Base-by-base conservation (phyloP, 2,888 invertebrate genomes). In the Chrysomela aeneicollis region DNA sequence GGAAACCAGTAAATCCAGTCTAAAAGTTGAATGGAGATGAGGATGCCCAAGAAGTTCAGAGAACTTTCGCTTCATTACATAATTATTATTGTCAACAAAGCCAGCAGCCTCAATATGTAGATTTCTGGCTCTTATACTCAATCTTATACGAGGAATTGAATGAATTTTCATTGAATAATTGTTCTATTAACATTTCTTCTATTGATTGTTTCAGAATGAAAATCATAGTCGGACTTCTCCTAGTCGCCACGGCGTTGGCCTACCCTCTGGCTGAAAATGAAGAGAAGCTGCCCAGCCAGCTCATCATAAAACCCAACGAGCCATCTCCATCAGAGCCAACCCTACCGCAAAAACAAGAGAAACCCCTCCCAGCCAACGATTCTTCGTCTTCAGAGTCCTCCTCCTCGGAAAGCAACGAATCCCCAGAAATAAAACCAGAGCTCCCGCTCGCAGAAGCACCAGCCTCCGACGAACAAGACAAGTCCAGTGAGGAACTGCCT, bases 221-320 rank as follows among this genome's bases (percentile, higher is more conserved):
- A 85, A 82, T 88, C 79, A 84, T 89, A 80, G 76, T 89, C 77
- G 78, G 89, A 79, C 79, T 88, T 77, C 85, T 88, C 80, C 82
- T 88, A 75, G 85, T 86, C 79, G 85, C 79, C 57, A 78, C 82
- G 19, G 83, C 79, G 32, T 75, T 86, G 76, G 86, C 88, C 42
- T 87, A 87, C 86, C 90, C 90, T 55, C 82, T 90, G 49, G 88
- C 87, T 42, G 88, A 89, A 63, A 80, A 82, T 42, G 78, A 78
- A 60, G 75, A 77, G 58, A 73, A 75, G 66, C 4, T 18, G 21
- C 49, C 61, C 30, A 49, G 19, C 15, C 49, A 54, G 10, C 79
- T 81, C 46, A 83, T 83, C 42, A 83, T 83, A 9, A 79, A 73
- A 64, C 55, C 68, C 59, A 47, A 67, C 54, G 73, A 67, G 30